These are phyloP conservation scores for Deilephila porcellus DNA, from an alignment of 2,888 invertebrate genomes.

Conservation along the genomic window DNA sequence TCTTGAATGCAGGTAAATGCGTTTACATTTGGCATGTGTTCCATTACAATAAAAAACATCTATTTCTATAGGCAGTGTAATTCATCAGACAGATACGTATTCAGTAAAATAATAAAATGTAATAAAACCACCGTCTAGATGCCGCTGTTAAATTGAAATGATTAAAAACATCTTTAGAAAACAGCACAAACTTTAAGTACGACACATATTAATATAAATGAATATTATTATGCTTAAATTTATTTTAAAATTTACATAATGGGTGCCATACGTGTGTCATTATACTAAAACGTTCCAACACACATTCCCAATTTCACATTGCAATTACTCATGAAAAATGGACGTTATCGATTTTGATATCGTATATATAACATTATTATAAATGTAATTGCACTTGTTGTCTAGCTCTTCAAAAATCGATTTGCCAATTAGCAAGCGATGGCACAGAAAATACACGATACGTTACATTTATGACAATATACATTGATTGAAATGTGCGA, in stretches of 20 bases:
- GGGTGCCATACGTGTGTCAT: constrained; percentile 33
- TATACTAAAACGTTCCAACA: constrained; percentile 43
- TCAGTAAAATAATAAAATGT: background rate
- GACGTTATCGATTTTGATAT: constrained; percentile 68
- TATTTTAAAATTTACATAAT: constrained; percentile 20
- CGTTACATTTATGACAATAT: constrained; percentile 18
- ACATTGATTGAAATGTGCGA: constrained; percentile 21
- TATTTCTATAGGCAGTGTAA: constrained; percentile 20
- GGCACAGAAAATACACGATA: constrained; percentile 25
- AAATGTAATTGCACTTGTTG: constrained; percentile 79
- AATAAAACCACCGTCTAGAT: background rate
- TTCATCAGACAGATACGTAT: background rate
- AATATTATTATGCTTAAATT: constrained; percentile 6
- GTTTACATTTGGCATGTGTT: constrained; percentile 64
- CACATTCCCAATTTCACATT: constrained; percentile 53
- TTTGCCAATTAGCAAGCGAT: constrained; percentile 30
- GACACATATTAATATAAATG: constrained; percentile 34
- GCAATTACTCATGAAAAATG: constrained; percentile 72
- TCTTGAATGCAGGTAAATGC: constrained; percentile 60
- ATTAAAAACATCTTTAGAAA: constrained; percentile 11
- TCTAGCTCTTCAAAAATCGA: constrained; percentile 30
- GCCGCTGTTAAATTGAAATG: background rate
- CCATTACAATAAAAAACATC: constrained; percentile 32
- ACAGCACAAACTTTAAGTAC: constrained; percentile 38
- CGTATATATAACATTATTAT: constrained; percentile 63